Conservation (phyloP, 2,113 vertebrate species). For the Acanthisitta chloris region DNA sequence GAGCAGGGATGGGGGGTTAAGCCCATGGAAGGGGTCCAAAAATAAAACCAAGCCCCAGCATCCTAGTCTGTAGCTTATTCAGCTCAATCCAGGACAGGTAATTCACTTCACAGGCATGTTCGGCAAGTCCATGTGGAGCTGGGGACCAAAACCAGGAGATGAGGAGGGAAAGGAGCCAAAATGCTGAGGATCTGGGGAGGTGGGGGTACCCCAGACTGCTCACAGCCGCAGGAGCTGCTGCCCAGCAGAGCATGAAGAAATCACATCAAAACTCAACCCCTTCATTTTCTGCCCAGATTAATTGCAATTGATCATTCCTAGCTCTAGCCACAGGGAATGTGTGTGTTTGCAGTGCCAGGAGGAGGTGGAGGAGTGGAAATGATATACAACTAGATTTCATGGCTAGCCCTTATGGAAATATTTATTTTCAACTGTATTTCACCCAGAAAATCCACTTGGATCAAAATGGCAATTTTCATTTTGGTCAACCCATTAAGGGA, state of each 20-base stretch:
- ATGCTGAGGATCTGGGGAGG: not conserved
- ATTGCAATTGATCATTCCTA: slow-evolving; percentile 1
- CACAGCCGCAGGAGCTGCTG: not conserved
- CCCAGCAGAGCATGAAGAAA: not conserved
- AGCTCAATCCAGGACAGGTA: not conserved
- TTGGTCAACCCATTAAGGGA: not conserved
- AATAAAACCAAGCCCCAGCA: not conserved
- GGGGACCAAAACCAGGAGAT: not conserved
- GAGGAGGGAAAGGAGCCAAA: not conserved
- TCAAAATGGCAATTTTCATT: slow-evolving; percentile 1
- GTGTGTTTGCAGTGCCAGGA: not conserved
- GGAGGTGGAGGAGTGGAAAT: slow-evolving; percentile 9
- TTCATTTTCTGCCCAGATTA: slow-evolving; percentile 24
- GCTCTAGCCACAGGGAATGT: not conserved
- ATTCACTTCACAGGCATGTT: not conserved
- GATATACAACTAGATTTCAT: not conserved
- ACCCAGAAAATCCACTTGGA: not conserved
- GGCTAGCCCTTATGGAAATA: not conserved
- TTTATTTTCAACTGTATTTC: not conserved
- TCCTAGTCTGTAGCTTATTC: not conserved
- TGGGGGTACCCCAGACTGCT: not conserved
- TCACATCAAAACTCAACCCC: not conserved
- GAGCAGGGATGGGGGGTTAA: not conserved
- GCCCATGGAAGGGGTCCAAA: not conserved
- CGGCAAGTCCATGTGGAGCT: fast-evolving